Percentiles rank a stretch among this genome's conserved stretches.
phyloP scores from a whole-genome alignment of 2,113 vertebrate species.

The Periophthalmodon schlosseri region DNA sequence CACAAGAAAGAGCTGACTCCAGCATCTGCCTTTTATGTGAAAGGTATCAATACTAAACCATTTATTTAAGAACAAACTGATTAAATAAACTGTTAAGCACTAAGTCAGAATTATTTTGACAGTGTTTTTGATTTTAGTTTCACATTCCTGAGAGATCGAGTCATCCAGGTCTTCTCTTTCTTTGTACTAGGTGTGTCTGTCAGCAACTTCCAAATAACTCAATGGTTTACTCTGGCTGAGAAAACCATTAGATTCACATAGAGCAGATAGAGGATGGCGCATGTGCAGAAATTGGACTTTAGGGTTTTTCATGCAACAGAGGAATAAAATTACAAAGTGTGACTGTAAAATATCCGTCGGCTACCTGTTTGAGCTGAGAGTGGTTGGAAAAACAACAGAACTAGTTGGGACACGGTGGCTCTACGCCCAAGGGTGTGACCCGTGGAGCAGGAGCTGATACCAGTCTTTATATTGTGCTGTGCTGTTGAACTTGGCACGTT shows the following conservation, averaged over 20 bases:
- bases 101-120: background rate
- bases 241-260: slow-evolving; percentile 26
- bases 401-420: slow-evolving; percentile 66
- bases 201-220: slow-evolving; percentile 28
- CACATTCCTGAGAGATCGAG: slow-evolving; percentile 35
- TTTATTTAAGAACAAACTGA: background rate
- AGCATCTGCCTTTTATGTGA: slow-evolving; percentile 78
- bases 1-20: slow-evolving; percentile 71
- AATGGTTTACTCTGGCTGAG: slow-evolving; percentile 41
- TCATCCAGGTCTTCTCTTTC: slow-evolving; percentile 29
- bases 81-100: slow-evolving; percentile 7
- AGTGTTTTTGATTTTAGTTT: slow-evolving; percentile 30
- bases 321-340: slow-evolving; percentile 31
- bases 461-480: slow-evolving; percentile 47
- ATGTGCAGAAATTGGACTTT: background rate
- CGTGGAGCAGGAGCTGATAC: slow-evolving; percentile 44
- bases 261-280: slow-evolving; percentile 3
- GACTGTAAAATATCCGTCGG: slow-evolving; percentile 22
- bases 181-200: slow-evolving; percentile 42
- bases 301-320: slow-evolving; percentile 13
- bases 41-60: slow-evolving; percentile 76
- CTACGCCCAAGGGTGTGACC: slow-evolving; percentile 68
- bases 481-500: slow-evolving; percentile 64
- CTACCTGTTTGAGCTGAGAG: slow-evolving; percentile 45
- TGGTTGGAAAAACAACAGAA: slow-evolving; percentile 62